Evolutionary conservation across 2,113 vertebrate species (phyloP), one percentile per base, ranked within the genome.

Genomic region (Notarius quadriscutis): DNA sequence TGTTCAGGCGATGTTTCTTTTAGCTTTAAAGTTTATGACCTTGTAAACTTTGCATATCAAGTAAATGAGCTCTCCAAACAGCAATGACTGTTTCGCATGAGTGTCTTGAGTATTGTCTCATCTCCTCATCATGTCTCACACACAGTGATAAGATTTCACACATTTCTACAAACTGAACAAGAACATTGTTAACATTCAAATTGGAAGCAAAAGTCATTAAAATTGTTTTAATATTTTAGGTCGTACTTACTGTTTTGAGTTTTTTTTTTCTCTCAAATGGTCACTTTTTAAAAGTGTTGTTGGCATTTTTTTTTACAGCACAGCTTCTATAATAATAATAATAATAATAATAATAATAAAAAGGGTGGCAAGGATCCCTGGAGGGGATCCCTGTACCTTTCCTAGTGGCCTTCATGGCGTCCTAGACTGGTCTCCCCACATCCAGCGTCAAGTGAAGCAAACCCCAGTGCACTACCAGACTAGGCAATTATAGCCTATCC

Each of bases 41-140:
- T 81, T 81, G 79, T 81, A 81, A 81, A 81, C 27, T 80, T 58
- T 10, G 27, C 27, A 27, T 1, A 57, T 57, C 2, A 0, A 80
- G 53, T 18, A 81, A 81, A 81, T 11, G 8, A 41, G 27, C 78
- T 81, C 55, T 81, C 78, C 4, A 81, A 81, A 81, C 57, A 81
- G 79, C 79, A 20, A 3, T 58, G 78, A 41, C 22, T 41, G 53
- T 81, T 41, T 15, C 4, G 1, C n/a, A 20, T 41, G 53, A 57
- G 27, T 34, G 78, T 14, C 27, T 58, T 53, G 78, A 58, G 53
- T 41, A 9, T 81, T 11, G 7, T 80, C 77, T 57, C 51, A 1
- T 79, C n/a, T 81, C 17, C 12, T 41, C 25, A 53, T 55, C 8
- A 2, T 20, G n/a, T 34, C n/a, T 58, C 7, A 78, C 3, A 69